Evolutionary conservation across 1,140 invertebrate species (phyloP).

Genomic region (Panulirus ornatus): DNA sequence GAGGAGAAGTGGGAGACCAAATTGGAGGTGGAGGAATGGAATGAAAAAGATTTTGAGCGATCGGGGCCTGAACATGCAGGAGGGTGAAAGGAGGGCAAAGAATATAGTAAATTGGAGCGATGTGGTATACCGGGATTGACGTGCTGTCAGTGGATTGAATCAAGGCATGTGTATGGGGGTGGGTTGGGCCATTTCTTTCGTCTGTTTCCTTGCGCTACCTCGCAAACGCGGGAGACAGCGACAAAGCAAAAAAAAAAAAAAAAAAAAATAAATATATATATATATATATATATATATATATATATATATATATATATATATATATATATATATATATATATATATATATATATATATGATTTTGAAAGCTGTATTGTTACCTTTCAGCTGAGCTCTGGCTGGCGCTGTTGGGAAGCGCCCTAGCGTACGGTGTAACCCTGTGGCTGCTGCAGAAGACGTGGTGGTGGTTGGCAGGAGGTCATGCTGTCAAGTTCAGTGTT

Average conservation of each 20-base stretch:
- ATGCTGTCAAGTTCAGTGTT: background rate
- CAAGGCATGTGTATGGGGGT: too few relatives aligned
- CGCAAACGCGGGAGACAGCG: too few relatives aligned
- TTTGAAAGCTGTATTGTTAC: background rate
- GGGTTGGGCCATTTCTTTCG: too few relatives aligned
- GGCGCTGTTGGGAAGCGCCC: background rate
- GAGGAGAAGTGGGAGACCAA: too few relatives aligned
- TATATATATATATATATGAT: slow-evolving; percentile 11
- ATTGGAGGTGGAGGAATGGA: too few relatives aligned
- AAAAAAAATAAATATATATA: background rate
- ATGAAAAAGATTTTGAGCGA: too few relatives aligned
- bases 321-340: slow-evolving; percentile 14
- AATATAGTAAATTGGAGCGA: too few relatives aligned
- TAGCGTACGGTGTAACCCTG: background rate
- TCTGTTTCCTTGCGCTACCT: too few relatives aligned
- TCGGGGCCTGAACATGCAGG: too few relatives aligned
- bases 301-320: slow-evolving; percentile 14
- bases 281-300: slow-evolving; percentile 14
- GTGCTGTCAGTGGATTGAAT: too few relatives aligned
- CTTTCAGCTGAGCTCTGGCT: background rate
- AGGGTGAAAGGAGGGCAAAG: too few relatives aligned
- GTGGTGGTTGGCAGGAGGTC: background rate
- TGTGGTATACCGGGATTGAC: too few relatives aligned
- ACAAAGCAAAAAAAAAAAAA: background rate
- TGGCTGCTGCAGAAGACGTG: background rate